A percentile compares a stretch with the other conserved stretches of the same genome.
phyloP scores from a whole-genome alignment of 2,113 vertebrate species.

The Platysteira castanea region DNA sequence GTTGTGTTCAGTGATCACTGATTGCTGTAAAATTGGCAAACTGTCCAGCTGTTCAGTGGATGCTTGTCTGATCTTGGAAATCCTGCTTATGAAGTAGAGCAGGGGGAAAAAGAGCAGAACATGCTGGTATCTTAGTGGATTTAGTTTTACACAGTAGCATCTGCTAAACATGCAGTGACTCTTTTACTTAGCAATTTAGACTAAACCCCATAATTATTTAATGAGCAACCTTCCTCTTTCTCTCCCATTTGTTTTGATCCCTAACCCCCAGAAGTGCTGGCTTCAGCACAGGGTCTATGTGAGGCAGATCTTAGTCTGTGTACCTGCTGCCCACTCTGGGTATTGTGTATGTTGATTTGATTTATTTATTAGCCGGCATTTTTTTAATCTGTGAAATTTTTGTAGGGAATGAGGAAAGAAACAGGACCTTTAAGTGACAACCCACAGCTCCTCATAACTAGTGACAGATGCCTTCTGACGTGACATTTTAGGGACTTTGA shows the following conservation, averaged over 20 bases:
- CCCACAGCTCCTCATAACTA: background rate
- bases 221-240: background rate
- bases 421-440: background rate
- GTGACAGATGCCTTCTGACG: conserved; percentile 4
- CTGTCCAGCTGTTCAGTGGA: conserved; percentile 50
- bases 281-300: background rate
- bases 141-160: conserved; percentile 14
- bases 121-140: conserved; percentile 2
- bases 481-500: conserved; percentile 19
- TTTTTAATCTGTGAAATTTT: conserved; percentile 12
- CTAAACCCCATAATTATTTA: conserved; percentile 24
- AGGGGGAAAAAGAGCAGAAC: background rate
- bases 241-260: background rate
- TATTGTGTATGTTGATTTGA: background rate
- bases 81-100: conserved; percentile 6
- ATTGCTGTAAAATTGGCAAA: conserved; percentile 46
- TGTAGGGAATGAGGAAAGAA: background rate
- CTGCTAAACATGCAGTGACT: conserved; percentile 10
- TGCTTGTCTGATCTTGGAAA: conserved; percentile 50
- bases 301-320: background rate
- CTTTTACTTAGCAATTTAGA: conserved; percentile 15
- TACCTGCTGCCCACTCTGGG: background rate
- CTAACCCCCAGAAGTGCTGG: background rate
- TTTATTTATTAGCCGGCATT: conserved; percentile 6
- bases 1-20: conserved; percentile 42